Base-by-base conservation (phyloP, 1,140 invertebrate species). In the Pseudoatta argentina region DNA sequence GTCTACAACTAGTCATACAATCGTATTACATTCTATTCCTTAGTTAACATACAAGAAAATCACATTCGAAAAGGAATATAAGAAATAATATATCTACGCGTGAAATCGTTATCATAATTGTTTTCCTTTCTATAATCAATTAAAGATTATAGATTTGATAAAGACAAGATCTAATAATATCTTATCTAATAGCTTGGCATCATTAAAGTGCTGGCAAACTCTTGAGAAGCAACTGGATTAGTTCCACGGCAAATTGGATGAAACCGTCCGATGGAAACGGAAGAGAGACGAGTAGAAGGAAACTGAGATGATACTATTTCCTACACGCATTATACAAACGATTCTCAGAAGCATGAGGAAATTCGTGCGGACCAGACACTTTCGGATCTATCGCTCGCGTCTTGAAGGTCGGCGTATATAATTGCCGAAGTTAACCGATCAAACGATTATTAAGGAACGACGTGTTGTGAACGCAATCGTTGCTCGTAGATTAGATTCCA, bases 271-370 rank as follows among this genome's bases (percentile, higher is more conserved):
- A 73, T n/a, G 55, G 55, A 6, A 21, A 34, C 79, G 79, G 79
- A 82, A 73, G 39, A 8, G 18, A 34, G 44, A 30, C 44, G 76
- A 61, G 21, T 48, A 59, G 12, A 71, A 27, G 66, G 53, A 73
- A 73, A 39, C 53, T 18, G 53, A 72, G 79, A 73, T 82, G 67
- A 82, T 67, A 61, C 55, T 18, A 59, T 82, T 73, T 82, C 79
- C 79, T 82, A 16, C 34, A 57, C 71, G 66, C 21, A 18, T 73
- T 73, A 44, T 44, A 73, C 67, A 55, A 61, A 73, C 79, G 67
- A 73, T 61, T 73, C 18, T 30, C 24, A 34, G 51, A n/a, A n/a
- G 18, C 48, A 24, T 6, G n/a, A 59, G 73, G 34, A 78, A 64
- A 27, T 73, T 72, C 78, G 27, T 34, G 24, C 21, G 66, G 59